These are phyloP conservation scores for Anser brachyrhynchus DNA, from an alignment of 2,113 vertebrate species.

Conservation along the genomic window DNA sequence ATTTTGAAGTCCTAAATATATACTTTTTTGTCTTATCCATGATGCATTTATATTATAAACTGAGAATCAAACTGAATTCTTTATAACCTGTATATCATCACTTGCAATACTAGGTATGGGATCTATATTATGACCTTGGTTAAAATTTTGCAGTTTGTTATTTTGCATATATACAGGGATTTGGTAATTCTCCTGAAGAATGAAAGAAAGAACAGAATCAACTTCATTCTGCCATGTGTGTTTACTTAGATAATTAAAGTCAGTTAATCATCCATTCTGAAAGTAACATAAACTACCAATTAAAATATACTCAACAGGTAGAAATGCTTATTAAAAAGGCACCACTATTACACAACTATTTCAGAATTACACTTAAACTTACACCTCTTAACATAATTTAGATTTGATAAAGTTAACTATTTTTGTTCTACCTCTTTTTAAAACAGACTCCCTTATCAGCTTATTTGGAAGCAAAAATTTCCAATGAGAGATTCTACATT, in stretches of 20 bases:
- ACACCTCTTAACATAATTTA: not conserved
- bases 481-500: not conserved
- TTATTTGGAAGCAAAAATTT: not conserved
- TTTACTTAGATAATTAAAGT: not conserved
- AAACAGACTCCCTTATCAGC: not conserved
- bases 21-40: too few species aligned
- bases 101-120: not conserved
- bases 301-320: not conserved
- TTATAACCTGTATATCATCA: not conserved
- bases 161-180: not conserved
- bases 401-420: too few species aligned
- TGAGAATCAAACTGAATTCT: not conserved
- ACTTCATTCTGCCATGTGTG: not conserved
- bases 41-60: fast-evolving
- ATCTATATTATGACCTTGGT: not conserved
- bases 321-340: not conserved
- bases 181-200: not conserved
- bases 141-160: not conserved
- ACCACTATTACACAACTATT: not conserved
- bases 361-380: not conserved
- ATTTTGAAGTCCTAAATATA: too few species aligned
- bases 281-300: not conserved
- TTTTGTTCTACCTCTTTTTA: not conserved
- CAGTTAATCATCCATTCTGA: not conserved
- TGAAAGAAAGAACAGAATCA: not conserved